Percentiles rank a stretch among this genome's conserved stretches.
Evolutionary conservation across 1,140 invertebrate genomes (phyloP).

Genomic region (Sarcophaga bullata): DNA sequence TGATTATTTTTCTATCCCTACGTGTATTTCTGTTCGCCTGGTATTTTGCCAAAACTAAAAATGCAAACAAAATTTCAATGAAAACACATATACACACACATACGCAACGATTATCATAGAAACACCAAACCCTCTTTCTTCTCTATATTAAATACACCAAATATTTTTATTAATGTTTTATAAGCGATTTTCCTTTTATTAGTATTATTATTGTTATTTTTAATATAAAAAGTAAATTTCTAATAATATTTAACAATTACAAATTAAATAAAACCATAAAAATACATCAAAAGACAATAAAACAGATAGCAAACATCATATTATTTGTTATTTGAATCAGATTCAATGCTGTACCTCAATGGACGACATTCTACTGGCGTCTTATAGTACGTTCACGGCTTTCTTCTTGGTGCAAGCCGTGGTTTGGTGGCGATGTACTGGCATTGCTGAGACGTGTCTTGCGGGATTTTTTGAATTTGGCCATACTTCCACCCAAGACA

Average conservation of each 20-base stretch:
- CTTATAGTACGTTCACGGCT: slow-evolving; percentile 62
- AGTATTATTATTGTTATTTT: no score
- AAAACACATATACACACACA: no score
- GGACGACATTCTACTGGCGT: slow-evolving; percentile 50
- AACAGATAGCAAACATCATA: slow-evolving; percentile 9
- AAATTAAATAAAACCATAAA: background rate
- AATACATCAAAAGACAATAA: background rate
- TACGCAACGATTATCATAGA: no score
- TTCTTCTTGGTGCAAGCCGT: slow-evolving; percentile 61
- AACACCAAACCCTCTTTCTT: no score
- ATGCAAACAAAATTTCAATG: no score
- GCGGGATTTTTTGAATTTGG: slow-evolving; percentile 85
- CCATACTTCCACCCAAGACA: slow-evolving; percentile 96
- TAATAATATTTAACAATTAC: background rate
- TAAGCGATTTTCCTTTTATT: no score
- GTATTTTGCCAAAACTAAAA: no score
- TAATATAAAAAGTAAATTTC: no score
- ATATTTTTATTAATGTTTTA: no score
- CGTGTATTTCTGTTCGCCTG: no score
- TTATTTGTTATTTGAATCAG: background rate
- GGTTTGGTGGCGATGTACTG: slow-evolving; percentile 70
- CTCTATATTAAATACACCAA: no score
- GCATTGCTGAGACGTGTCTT: slow-evolving; percentile 69
- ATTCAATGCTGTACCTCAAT: background rate
- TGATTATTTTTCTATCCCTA: no score